These are phyloP conservation scores for Apis laboriosa DNA, from an alignment of 1,140 invertebrate species.

Conservation along the genomic window DNA sequence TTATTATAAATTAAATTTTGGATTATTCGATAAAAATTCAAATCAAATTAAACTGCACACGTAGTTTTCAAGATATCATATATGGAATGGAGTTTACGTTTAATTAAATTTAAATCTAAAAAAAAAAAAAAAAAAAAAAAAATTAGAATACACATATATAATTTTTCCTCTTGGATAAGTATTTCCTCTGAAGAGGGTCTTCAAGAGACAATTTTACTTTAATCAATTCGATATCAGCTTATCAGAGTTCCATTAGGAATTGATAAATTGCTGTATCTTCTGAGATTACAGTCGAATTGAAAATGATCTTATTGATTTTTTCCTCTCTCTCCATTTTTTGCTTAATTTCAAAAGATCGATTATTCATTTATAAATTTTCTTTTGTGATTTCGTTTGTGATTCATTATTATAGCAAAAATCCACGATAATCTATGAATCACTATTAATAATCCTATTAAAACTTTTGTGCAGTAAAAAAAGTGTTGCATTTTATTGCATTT, in stretches of 20 bases:
- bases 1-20: neutral
- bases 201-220: neutral
- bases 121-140: neutral
- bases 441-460: too few relatives aligned
- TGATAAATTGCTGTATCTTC: neutral
- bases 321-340: too few relatives aligned
- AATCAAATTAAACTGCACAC: neutral
- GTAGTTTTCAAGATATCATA: neutral
- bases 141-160: neutral
- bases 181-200: neutral
- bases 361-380: too few relatives aligned
- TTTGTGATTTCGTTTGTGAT: too few relatives aligned
- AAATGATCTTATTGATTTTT: neutral
- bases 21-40: neutral
- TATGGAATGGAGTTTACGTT: conserved; percentile 3
- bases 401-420: too few relatives aligned
- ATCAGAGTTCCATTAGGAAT: neutral
- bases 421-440: too few relatives aligned
- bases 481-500: too few relatives aligned
- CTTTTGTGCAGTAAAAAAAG: too few relatives aligned
- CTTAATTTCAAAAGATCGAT: neutral
- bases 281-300: neutral
- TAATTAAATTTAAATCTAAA: conserved; percentile 24
- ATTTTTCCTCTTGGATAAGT: neutral
- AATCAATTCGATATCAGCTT: conserved; percentile 18